Conservation (phyloP, 2,888 invertebrate genomes). For the Philereme vetulata region DNA sequence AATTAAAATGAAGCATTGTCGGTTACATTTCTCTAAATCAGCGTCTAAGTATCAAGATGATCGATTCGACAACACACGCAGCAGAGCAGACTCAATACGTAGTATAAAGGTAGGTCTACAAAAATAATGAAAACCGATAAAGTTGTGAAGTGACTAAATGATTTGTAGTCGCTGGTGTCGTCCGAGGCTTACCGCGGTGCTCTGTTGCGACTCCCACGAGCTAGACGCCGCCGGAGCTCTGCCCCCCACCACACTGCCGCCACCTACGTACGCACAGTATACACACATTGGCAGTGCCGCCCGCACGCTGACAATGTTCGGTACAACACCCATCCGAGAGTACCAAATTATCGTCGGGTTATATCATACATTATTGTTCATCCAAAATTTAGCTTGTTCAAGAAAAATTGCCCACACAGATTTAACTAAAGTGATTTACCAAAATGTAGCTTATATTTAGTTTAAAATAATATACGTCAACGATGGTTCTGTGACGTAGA, state of each 20-base stretch:
- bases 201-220: conserved; percentile 76
- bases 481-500: conserved; percentile 20
- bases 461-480: conserved; percentile 8
- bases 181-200: conserved; percentile 78
- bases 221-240: conserved; percentile 67
- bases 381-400: conserved; percentile 6
- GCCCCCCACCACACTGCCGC: conserved; percentile 75
- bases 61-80: conserved; percentile 80
- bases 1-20: conserved; percentile 37
- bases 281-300: conserved; percentile 58
- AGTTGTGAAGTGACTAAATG: conserved; percentile 72
- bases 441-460: background rate
- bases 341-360: conserved; percentile 26
- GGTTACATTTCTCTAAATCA: conserved; percentile 75
- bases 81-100: conserved; percentile 80
- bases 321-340: conserved; percentile 22
- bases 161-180: conserved; percentile 63
- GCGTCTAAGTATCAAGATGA: conserved; percentile 75
- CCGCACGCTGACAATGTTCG: conserved; percentile 23
- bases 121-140: conserved; percentile 78
- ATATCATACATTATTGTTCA: conserved; percentile 9
- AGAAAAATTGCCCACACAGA: background rate
- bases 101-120: conserved; percentile 75
- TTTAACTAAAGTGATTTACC: conserved; percentile 4
- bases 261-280: conserved; percentile 80